Base-by-base conservation (phyloP, 2,113 vertebrate genomes). In the Laticauda colubrina region DNA sequence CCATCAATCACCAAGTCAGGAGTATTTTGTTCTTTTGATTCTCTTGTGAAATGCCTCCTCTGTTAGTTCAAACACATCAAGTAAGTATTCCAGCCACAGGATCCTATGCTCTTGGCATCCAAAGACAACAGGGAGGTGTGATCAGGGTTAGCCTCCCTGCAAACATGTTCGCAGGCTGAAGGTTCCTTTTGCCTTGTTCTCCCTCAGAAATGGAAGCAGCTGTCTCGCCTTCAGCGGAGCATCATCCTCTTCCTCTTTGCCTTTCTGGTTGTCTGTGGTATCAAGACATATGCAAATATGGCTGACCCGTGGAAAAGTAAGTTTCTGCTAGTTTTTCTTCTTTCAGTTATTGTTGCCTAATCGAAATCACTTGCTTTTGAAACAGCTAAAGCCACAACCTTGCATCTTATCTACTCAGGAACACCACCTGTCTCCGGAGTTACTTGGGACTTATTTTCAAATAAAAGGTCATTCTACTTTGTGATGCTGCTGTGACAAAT, bases 121-220 rank as follows among this genome's bases (percentile, higher is more conserved):
- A 2, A 43, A 39, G 18, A 24, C 21, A 15, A 2, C 11, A 61
- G 43, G 85, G 43, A 51, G 81, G 24, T 59, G 15, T 59, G n/a
- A 24, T 3, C 14, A 11, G 21, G 23, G 57, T 26, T 3, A 26
- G 57, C 2, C 57, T 24, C 56, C 21, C 56, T 8, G 21, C 20
- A 1, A 20, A 24, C 4, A 1, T 9, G 2, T 89, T 6, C 3
- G 21, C 0, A 0, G 89, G 20, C 87, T 95, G 89, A 96, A 88
- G 89, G 1, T 21, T 81, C 20, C 1, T 92, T 91, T 39, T 2
- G 93, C 56, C 7, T 9, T 9, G 34, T 95, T 93, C 96, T 0
- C 92, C 26, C 89, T 26, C 94, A 99, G 99, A 99, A 98, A 97
- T 99, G 99, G 99, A 99, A 99, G 96, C 99, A 99, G 96, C 97